Evolutionary conservation across 2,113 vertebrate species (phyloP), one percentile per base, ranked within the genome.

Genomic region (Myrmecobius fasciatus): DNA sequence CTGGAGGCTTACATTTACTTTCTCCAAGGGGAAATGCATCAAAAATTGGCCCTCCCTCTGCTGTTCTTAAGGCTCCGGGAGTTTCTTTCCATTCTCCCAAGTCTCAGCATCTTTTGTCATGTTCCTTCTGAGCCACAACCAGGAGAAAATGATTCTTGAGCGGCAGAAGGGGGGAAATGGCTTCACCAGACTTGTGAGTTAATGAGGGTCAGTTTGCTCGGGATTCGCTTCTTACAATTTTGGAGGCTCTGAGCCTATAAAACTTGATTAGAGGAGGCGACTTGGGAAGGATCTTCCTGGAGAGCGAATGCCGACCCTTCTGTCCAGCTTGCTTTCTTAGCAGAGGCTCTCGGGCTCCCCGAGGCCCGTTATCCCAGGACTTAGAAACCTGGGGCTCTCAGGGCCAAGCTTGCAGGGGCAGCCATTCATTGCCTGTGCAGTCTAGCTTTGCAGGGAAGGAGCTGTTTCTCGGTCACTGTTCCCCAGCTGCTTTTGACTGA

Each of bases 111-210:
- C 89, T 1, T 51, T 43, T 43, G 93, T 20, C 14, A 60, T 51
- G 31, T 95, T 97, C 94, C 96, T 96, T 93, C 93, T 97, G 96
- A 93, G 95, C 26, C 90, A 91, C 93, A 91, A 94, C 94, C 96
- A 7, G 3, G 0, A 53, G 52, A 8, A 93, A 95, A 91, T n/a
- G 47, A 95, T 95, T 94, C 96, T 97, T 95, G 91, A 92, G 22
- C 93, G 97, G 93, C 93, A 52, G 97, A 67, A 98, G 46, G 46
- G 48, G 89, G 97, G 97, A 95, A 96, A 95, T 95, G 54, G 0
- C 96, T 98, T 95, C 95, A 96, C 96, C 96, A 98, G 96, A 96
- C 92, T 91, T 92, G 47, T 96, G 97, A 96, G 91, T 96, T 96
- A 52, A 93, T 89, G 12, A 96, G 96, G 97, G 96, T 96, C 95